Evolutionary conservation across 2,113 vertebrate genomes (phyloP).

Genomic region (Sturnus vulgaris): DNA sequence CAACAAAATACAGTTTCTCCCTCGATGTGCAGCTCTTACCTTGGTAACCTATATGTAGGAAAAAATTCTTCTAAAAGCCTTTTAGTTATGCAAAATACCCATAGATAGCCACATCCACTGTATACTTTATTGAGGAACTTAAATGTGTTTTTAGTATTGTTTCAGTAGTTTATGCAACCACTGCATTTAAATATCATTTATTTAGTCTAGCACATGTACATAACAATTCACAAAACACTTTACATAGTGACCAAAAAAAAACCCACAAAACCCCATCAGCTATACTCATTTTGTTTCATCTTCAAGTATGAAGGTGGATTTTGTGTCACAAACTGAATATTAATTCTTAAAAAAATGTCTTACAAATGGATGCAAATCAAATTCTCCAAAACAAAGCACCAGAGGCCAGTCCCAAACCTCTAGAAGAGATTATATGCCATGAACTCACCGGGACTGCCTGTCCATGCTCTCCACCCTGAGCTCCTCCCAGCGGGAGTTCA

Average conservation of each 20-base stretch:
- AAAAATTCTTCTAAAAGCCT: background rate
- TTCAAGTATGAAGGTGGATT: background rate
- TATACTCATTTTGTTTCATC: background rate
- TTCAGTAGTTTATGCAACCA: background rate
- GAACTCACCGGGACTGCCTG: conserved; percentile 88
- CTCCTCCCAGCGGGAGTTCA: conserved; percentile 93
- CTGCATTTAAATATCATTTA: background rate
- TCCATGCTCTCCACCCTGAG: conserved; percentile 96
- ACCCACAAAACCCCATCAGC: background rate
- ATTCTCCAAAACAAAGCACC: background rate
- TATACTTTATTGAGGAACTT: background rate
- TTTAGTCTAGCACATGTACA: background rate
- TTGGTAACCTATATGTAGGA: background rate
- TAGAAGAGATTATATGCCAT: background rate
- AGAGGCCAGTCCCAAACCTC: background rate
- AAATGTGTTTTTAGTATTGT: background rate
- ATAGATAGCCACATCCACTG: background rate
- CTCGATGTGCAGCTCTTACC: background rate
- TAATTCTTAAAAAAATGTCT: background rate
- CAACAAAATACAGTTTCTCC: background rate
- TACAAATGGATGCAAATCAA: background rate
- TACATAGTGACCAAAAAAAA: background rate
- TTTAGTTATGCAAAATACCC: background rate
- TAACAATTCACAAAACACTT: background rate
- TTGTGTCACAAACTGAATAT: background rate